Conservation (phyloP, 2,113 vertebrate genomes). For the Entosphenus tridentatus region DNA sequence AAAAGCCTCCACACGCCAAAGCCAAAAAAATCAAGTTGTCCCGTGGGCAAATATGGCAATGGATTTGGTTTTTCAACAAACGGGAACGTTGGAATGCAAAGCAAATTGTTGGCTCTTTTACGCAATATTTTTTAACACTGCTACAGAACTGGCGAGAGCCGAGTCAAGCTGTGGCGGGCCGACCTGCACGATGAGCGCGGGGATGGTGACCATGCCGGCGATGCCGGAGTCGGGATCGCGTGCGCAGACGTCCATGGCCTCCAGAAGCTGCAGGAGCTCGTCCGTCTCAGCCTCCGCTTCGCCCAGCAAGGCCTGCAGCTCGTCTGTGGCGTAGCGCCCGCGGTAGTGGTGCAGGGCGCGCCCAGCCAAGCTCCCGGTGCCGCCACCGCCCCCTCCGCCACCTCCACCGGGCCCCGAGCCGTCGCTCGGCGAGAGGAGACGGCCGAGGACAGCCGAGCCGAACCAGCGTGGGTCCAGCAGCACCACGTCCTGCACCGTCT, state of each 20-base stretch:
- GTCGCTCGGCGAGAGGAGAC: conserved; percentile 52
- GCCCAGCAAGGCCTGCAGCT: conserved; percentile 59
- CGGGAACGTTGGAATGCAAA: too few species aligned
- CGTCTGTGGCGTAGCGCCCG: conserved; percentile 75
- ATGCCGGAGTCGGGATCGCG: conserved; percentile 34
- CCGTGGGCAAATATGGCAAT: too few species aligned
- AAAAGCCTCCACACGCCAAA: too few species aligned
- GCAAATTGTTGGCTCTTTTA: too few species aligned
- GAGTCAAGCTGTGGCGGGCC: too few species aligned
- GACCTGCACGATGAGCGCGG: conserved; percentile 54
- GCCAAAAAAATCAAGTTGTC: too few species aligned
- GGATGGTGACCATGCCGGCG: conserved; percentile 71
- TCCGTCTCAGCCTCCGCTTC: conserved; percentile 52
- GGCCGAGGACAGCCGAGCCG: conserved; percentile 54
- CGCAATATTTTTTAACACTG: too few species aligned
- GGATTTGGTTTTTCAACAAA: too few species aligned
- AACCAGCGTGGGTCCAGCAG: conserved; percentile 89
- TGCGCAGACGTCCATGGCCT: conserved; percentile 89
- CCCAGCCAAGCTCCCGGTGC: too few species aligned
- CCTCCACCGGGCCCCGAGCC: conserved; percentile 21
- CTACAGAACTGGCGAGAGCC: too few species aligned
- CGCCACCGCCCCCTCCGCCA: too few species aligned
- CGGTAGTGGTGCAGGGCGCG: conserved; percentile 91
- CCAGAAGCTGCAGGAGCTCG: conserved; percentile 75
- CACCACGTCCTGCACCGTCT: conserved; percentile 91